Conservation (phyloP, 2,113 vertebrate genomes). For the Camelus bactrianus region DNA sequence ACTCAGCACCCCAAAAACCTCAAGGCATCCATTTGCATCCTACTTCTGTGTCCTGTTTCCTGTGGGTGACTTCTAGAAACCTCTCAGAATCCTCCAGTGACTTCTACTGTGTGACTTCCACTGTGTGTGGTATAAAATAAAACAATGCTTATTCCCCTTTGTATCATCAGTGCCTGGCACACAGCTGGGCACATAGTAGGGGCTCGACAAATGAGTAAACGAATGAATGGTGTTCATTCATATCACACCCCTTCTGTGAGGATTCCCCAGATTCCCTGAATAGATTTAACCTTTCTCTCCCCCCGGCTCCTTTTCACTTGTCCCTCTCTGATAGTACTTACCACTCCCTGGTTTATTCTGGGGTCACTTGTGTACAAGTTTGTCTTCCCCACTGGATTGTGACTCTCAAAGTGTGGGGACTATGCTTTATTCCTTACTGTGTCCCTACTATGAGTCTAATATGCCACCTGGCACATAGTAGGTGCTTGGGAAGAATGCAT, state of each 20-base stretch:
- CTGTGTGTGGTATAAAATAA: not conserved
- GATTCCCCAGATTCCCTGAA: not conserved
- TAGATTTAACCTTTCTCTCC: not conserved
- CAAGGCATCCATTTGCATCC: constrained; percentile 7
- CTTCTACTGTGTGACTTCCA: not conserved
- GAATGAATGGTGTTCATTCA: not conserved
- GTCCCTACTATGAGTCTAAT: not conserved
- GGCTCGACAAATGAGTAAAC: constrained; percentile 29
- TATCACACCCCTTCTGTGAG: not conserved
- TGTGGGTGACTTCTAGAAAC: constrained; percentile 56
- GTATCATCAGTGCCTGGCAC: not conserved
- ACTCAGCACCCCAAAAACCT: constrained; percentile 62
- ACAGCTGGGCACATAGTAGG: not conserved
- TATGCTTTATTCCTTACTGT: not conserved
- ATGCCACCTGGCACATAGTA: not conserved
- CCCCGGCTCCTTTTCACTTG: not conserved
- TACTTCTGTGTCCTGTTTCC: constrained; percentile 54
- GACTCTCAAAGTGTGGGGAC: not conserved
- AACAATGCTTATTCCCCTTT: not conserved
- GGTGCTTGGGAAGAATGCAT: not conserved
- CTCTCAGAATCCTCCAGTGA: constrained; percentile 46
- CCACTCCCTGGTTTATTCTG: constrained; percentile 16
- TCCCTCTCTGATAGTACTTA: not conserved
- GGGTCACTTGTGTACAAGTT: not conserved
- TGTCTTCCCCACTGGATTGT: not conserved